Percentiles rank a stretch among this genome's conserved stretches.
phyloP scores from a whole-genome alignment of 1,140 invertebrate species.

The Zaprionus capensis region DNA sequence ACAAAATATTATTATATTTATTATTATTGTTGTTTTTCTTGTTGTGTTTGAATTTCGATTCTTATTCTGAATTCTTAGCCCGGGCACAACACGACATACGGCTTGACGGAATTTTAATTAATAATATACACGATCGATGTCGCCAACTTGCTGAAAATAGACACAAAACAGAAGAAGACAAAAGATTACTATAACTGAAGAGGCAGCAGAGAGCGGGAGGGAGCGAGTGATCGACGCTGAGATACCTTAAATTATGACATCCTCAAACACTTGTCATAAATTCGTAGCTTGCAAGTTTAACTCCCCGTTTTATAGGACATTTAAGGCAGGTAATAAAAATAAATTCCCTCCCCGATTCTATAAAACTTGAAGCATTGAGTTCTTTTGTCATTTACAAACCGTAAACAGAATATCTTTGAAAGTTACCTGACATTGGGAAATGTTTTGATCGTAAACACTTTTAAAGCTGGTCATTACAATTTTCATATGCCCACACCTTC shows the following conservation, averaged over 20 bases:
- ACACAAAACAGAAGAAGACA: slow-evolving; percentile 47
- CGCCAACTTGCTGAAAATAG: slow-evolving; percentile 72
- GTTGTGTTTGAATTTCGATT: slow-evolving; percentile 45
- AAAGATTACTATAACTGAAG: slow-evolving; percentile 36
- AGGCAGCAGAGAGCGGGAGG: slow-evolving; percentile 1
- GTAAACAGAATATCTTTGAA: neutral
- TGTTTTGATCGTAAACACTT: neutral
- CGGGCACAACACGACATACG: slow-evolving; percentile 21
- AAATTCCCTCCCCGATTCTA: neutral
- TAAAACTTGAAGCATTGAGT: neutral
- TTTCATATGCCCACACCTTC: neutral
- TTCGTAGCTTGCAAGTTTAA: neutral
- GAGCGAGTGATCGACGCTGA: neutral
- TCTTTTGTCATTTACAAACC: neutral
- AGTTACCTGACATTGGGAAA: neutral
- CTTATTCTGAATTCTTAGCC: slow-evolving; percentile 62
- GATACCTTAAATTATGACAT: slow-evolving; percentile 14
- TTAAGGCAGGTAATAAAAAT: neutral
- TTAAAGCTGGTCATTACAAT: neutral
- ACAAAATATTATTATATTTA: slow-evolving; percentile 49
- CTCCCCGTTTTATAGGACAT: neutral
- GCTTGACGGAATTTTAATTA: slow-evolving; percentile 77
- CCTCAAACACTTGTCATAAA: neutral
- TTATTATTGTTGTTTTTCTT: slow-evolving; percentile 9
- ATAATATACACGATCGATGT: slow-evolving; percentile 69